Conservation (phyloP, 2,797 vertebrate species). For the Erethizon dorsatum region DNA sequence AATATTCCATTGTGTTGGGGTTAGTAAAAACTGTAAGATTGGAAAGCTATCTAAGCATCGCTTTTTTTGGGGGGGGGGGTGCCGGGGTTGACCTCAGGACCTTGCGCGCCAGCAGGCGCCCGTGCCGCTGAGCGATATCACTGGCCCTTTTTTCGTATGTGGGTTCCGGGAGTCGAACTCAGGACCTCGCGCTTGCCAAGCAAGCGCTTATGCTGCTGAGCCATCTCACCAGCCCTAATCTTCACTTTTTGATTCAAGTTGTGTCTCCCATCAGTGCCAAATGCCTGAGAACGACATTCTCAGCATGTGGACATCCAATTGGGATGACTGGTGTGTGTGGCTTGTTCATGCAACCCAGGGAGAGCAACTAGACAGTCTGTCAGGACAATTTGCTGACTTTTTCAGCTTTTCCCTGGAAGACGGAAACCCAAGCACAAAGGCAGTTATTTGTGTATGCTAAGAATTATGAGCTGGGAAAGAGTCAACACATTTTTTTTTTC, state of each 20-base stretch:
- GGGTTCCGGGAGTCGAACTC: too few species aligned
- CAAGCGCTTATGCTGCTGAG: too few species aligned
- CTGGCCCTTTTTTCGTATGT: too few species aligned
- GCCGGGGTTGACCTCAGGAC: too few species aligned
- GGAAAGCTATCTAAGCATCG: background rate
- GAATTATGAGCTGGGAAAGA: conserved; percentile 31
- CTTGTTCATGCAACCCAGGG: background rate
- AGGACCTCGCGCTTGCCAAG: too few species aligned
- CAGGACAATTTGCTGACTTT: background rate
- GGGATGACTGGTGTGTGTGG: background rate
- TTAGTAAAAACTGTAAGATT: background rate
- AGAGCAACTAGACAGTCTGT: background rate
- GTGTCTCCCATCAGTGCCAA: background rate
- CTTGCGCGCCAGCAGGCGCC: too few species aligned
- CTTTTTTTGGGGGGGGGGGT: too few species aligned
- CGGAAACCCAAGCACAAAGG: conserved; percentile 23
- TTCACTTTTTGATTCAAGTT: background rate
- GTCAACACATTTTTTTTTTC: background rate
- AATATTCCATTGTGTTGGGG: background rate
- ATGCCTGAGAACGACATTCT: background rate
- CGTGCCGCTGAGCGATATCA: too few species aligned
- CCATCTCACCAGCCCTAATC: too few species aligned
- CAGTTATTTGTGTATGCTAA: conserved; percentile 1
- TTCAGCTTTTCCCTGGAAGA: background rate
- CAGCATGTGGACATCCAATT: background rate